Percentiles rank a stretch among this genome's conserved stretches.
These are phyloP conservation scores for Cariama cristata DNA, from an alignment of 2,113 vertebrate species.

Conservation along the genomic window DNA sequence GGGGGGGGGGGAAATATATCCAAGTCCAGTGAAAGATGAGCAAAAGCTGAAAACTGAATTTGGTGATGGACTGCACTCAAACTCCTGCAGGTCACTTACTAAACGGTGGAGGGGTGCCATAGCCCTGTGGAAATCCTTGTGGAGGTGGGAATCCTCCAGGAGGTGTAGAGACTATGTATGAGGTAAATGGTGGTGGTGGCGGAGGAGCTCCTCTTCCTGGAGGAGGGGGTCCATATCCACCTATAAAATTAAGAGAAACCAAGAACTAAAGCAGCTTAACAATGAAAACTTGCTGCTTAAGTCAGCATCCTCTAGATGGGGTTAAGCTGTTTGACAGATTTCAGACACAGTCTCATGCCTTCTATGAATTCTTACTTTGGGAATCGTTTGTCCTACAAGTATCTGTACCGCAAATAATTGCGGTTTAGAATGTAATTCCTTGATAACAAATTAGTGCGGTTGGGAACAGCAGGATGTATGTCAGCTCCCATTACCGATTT, in stretches of 20 bases:
- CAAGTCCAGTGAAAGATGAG: background rate
- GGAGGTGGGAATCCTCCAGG: conserved; percentile 92
- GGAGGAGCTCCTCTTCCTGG: conserved; percentile 92
- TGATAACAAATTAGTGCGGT: background rate
- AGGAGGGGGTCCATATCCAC: conserved; percentile 91
- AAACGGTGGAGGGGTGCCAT: conserved; percentile 93
- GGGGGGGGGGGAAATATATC: background rate
- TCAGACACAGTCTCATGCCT: background rate
- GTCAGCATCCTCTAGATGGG: background rate
- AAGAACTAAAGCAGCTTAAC: background rate
- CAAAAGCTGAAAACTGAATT: background rate
- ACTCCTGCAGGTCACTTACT: conserved; percentile 80
- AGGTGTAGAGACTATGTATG: conserved; percentile 92
- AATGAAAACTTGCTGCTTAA: background rate
- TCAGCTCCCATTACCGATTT: conserved; percentile 1
- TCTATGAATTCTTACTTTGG: background rate
- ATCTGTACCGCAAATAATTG: conserved; percentile 19
- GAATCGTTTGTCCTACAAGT: conserved; percentile 15
- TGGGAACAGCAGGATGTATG: background rate
- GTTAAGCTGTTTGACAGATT: background rate
- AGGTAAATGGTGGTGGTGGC: conserved; percentile 91
- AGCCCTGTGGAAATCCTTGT: conserved; percentile 95
- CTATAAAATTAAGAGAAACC: conserved; percentile 60
- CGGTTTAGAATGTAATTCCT: background rate
- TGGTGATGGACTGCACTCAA: background rate